Evolutionary conservation across 2,797 vertebrate genomes (phyloP).

Genomic region (Acipenser oxyrinchus): DNA sequence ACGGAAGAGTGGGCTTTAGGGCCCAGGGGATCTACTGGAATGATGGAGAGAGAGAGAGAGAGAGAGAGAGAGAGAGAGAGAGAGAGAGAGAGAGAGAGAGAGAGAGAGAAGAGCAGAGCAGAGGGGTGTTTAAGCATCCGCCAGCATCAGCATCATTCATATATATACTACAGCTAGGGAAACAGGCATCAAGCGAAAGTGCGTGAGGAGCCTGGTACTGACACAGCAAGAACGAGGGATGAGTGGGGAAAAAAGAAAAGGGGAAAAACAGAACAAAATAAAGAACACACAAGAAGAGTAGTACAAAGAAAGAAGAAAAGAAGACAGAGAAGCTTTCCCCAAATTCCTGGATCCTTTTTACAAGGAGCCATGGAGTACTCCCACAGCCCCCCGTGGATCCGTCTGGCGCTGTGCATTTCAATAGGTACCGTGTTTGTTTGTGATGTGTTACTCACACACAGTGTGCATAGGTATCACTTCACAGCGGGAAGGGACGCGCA

Average conservation of each 20-base stretch:
- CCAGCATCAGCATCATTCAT: conserved; percentile 57
- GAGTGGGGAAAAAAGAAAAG: not conserved
- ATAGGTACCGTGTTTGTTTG: conserved; percentile 34
- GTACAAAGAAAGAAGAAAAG: conserved; percentile 30
- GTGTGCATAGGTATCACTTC: too few relatives aligned
- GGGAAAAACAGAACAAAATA: conserved; percentile 3
- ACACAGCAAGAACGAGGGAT: conserved; percentile 19
- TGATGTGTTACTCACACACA: too few relatives aligned
- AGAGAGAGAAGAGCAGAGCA: conserved; percentile 23
- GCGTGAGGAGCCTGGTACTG: too few relatives aligned
- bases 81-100: conserved; percentile 12
- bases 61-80: not conserved
- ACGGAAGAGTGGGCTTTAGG: conserved; percentile 26
- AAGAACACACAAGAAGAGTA: not conserved
- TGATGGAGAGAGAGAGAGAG: not conserved
- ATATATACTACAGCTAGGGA: conserved; percentile 37
- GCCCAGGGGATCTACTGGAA: conserved; percentile 18
- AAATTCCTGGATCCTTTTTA: conserved; percentile 29
- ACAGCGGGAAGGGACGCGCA: too few relatives aligned
- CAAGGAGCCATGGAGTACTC: conserved; percentile 52
- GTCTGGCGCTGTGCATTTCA: conserved; percentile 41
- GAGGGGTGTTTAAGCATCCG: conserved; percentile 30
- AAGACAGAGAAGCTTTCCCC: conserved; percentile 19
- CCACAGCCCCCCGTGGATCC: conserved; percentile 28
- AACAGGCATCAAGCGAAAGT: conserved; percentile 16